A percentile compares a stretch with the other conserved stretches of the same genome.
Conservation (phyloP, 35 echinoderm and acorn worm genomes). For the Chiridota heheva region DNA sequence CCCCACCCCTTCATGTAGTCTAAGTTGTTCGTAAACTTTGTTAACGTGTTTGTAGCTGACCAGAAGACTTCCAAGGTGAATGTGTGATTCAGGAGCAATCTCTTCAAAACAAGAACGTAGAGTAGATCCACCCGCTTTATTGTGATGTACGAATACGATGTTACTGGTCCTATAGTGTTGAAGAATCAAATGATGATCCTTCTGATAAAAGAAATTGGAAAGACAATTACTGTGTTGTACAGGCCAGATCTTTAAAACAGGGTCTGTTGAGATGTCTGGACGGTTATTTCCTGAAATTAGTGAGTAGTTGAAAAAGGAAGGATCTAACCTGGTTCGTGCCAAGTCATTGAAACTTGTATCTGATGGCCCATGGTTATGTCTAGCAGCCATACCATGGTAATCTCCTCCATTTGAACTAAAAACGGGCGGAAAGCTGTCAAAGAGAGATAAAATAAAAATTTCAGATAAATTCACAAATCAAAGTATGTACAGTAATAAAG, state of each 20-base stretch:
- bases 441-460: too few relatives aligned
- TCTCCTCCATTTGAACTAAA: too few relatives aligned
- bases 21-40: slow-evolving; percentile 26
- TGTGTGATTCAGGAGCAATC: slow-evolving; percentile 21
- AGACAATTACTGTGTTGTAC: slow-evolving; percentile 51
- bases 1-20: slow-evolving; percentile 11
- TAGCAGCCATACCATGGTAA: too few relatives aligned
- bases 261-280: too few relatives aligned
- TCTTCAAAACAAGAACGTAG: slow-evolving; percentile 63
- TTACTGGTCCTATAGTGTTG: slow-evolving; percentile 39
- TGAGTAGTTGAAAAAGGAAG: too few relatives aligned
- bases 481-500: too few relatives aligned
- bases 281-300: too few relatives aligned
- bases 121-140: slow-evolving; percentile 87
- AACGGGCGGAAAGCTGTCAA: too few relatives aligned
- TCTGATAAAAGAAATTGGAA: slow-evolving; percentile 50
- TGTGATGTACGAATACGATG: slow-evolving; percentile 82
- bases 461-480: too few relatives aligned
- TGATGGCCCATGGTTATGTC: too few relatives aligned
- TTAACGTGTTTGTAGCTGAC: slow-evolving; percentile 60
- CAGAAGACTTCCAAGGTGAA: slow-evolving; percentile 45
- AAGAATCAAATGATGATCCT: slow-evolving; percentile 29
- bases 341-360: too few relatives aligned
- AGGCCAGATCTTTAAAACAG: slow-evolving; percentile 40
- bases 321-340: too few relatives aligned